Evolutionary conservation across 2,113 vertebrate genomes (phyloP), one percentile per base, ranked within the genome.

Genomic region (Oxyruncus cristatus): DNA sequence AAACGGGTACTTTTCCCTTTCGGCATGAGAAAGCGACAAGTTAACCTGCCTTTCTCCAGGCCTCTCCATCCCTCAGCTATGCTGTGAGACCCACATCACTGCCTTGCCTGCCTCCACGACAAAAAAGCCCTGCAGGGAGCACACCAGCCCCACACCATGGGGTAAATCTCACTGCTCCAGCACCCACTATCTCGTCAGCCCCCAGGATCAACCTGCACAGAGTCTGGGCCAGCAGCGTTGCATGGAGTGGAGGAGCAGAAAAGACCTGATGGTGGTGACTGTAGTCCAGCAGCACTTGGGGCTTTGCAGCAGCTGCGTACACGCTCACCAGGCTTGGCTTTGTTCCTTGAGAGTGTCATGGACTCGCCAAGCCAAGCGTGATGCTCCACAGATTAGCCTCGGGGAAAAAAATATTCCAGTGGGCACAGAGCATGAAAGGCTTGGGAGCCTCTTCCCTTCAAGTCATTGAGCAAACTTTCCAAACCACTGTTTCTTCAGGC

Each of bases 391-490:
- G 62, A 92, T 88, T 75, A 82, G 81, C 85, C 70, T 18, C 3
- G 0, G 71, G 39, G 14, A 81, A 68, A 75, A 80, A 76, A 76
- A 26, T 77, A 83, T 67, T 93, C 72, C 73, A 80, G 27, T 1
- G 14, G 92, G 76, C 85, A 81, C 33, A 86, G 79, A 52, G 76
- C 86, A 76, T 87, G 74, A 92, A 93, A 91, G n/a, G 92, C 78
- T 84, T 3, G 1, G 70, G 84, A 88, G 65, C 56, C 62, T 92
- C 85, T 95, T 94, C 66, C 85, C 88, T 90, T 56, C 14, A 5
- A 96, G 44, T 71, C 44, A 80, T 9, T 78, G 90, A 92, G 91
- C 83, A 89, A 96, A 87, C 79, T 95, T 94, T 89, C 79, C 88
- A 84, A 87, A 93, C 18, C 70, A 75, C 61, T 77, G 66, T 93